phyloP scores from a whole-genome alignment of 2,888 invertebrate species.

The Venustoraphidia nigricollis region DNA sequence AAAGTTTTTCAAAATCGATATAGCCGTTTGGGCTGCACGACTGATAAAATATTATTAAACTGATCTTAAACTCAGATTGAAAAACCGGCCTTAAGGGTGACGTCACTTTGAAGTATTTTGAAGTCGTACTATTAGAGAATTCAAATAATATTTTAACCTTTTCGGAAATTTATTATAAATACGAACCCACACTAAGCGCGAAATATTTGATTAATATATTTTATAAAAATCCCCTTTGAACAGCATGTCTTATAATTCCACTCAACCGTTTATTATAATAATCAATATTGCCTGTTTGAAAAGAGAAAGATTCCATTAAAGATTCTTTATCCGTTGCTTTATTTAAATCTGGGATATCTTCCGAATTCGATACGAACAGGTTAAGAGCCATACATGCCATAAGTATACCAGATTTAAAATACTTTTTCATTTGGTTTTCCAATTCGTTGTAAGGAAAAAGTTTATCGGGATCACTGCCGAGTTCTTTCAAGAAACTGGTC shows the following conservation, averaged over 20 bases:
- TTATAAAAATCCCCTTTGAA: constrained; percentile 1
- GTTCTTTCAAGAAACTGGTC: constrained; percentile 13
- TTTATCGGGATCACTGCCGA: constrained; percentile 15
- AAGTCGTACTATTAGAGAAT: too few relatives aligned
- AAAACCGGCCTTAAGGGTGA: too few relatives aligned
- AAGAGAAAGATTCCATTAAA: constrained; percentile 7
- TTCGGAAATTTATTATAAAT: too few relatives aligned
- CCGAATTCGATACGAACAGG: constrained; percentile 15
- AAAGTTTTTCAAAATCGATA: too few relatives aligned
- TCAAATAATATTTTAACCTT: too few relatives aligned
- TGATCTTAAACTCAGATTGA: too few relatives aligned
- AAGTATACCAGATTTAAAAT: constrained; percentile 15
- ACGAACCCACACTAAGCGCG: too few relatives aligned
- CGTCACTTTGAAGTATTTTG: too few relatives aligned
- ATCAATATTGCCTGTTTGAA: constrained; percentile 8
- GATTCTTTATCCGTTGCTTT: neutral
- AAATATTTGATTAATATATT: too few relatives aligned
- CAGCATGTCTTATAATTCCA: constrained; percentile 2
- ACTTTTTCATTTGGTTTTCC: constrained; percentile 17
- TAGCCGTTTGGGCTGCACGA: too few relatives aligned
- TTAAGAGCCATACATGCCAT: constrained; percentile 16
- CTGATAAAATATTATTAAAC: too few relatives aligned
- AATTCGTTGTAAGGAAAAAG: constrained; percentile 19
- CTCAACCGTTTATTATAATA: constrained; percentile 2
- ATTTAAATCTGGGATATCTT: constrained; percentile 13